Evolutionary conservation across 2,113 vertebrate genomes (phyloP).

Genomic region (Cavia aperea): DNA sequence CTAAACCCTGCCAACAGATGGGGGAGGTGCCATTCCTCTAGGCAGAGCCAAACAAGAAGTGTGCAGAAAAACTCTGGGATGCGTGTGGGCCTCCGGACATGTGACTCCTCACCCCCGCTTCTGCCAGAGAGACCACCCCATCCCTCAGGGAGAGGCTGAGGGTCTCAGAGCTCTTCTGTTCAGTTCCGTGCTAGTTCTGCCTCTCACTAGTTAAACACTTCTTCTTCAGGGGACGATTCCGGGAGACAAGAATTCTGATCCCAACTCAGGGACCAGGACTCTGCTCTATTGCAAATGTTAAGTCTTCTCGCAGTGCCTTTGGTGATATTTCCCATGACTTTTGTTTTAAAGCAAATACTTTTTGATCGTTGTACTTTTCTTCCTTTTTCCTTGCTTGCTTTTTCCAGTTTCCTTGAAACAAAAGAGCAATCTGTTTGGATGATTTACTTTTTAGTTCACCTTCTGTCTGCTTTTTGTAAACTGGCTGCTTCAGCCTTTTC

Average conservation of each 20-base stretch:
- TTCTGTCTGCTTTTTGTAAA: neutral
- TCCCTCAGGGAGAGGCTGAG: neutral
- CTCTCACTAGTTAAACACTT: neutral
- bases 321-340: neutral
- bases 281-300: neutral
- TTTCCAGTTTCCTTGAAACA: neutral
- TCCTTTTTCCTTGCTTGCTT: neutral
- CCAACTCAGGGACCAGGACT: fast-evolving
- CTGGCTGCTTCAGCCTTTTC: neutral
- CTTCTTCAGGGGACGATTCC: neutral
- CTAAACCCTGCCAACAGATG: neutral
- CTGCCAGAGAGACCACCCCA: neutral
- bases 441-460: conserved; percentile 23
- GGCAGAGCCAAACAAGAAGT: neutral
- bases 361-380: neutral
- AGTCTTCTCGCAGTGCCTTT: neutral
- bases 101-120: fast-evolving
- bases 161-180: neutral
- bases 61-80: neutral
- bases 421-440: neutral
- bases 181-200: neutral
- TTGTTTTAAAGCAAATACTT: conserved; percentile 22
- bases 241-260: neutral
- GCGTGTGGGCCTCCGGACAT: neutral
- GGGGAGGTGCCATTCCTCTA: neutral